Base-by-base conservation (phyloP, 2,888 invertebrate genomes). In the Dasysyrphus tricinctus region DNA sequence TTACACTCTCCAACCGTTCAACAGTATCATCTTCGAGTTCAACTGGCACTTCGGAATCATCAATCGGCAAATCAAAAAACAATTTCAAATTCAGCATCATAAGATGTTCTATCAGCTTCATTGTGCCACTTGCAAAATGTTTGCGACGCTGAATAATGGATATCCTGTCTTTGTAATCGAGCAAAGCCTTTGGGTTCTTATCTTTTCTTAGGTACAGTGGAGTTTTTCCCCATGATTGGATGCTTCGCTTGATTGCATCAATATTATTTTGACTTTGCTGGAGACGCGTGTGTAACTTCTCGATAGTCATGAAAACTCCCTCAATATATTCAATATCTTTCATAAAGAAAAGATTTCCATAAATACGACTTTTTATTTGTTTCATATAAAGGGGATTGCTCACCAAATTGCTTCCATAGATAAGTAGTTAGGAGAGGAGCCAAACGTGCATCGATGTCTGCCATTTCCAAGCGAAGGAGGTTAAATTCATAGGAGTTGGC, bases 391-490 rank as follows among this genome's bases (percentile, higher is more conserved):
- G 9, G 12, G 6, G 16, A 42, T 39, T 75, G 76, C 93, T 92
- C 92, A 97, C 97, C 96, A 89, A 95, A 94, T 81, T 95, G 95
- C 88, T 95, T 95, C 98, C 98, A 98, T 70, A 94, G 96, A 63
- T 96, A 93, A 29, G 94, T 93, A 63, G 94, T 93, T 59, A 96
- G 95, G 0, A 97, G 95, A 9, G 95, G 93, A 61, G 95, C 93
- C 80, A 98, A 93, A 70, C 95, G 92, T 1, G 92, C 89, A 90
- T 98, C 97, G 72, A 98, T 96, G n/a, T 94, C 94, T 2, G 94
- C 93, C 83, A 98, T 94, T 92, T 98, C 97, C 72, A 95, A 94
- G 88, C 95, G 94, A 75, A 98, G 95, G 47, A 98, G 94, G 24
- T 95, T 94, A 81, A 95, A 95, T 92, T 98, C 98, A 0, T 96